Base-by-base conservation (phyloP, 2,797 vertebrate genomes). In the Orientallactaga sibirica region DNA sequence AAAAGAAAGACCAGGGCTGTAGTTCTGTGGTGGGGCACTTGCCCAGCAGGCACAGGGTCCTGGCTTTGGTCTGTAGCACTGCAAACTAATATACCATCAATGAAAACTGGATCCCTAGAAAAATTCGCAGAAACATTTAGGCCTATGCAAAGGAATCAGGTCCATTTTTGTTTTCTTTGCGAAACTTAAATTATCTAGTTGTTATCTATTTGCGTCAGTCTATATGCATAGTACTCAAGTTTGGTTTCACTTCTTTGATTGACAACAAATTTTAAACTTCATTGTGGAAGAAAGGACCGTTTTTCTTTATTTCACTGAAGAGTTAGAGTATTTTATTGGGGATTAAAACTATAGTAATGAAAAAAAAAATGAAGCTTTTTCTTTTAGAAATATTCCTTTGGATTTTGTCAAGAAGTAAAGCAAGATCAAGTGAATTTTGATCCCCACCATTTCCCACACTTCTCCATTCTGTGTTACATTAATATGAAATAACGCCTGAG, bases 301-400 rank as follows among this genome's bases (percentile, higher is more conserved):
- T 89, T 79, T n/a, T 64, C 66, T 66, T 91, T 4, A 48, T 76
- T 79, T 90, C 20, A 48, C 78, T 22, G 76, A 92, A 71, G 22
- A 86, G 33, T 68, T 43, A 41, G 43, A 75, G 8, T 83, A 7
- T 70, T 79, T 90, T 80, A 73, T 76, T 77, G 87, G 64, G 16
- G 15, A 9, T 27, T 68, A 67, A 92, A 80, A 1, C 14, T 37
- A 37, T 37, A 16, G 1, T 74, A 29, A 70, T 75, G 24, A 37
- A 37, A 37, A 2, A 37, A 2, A 93, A 66, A 93, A 85, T 37
- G 24, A 94, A 48, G 3, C 37, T 6, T 52, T 84, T 37, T 89
- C 73, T 33, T 77, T 81, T 84, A 7, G 88, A 90, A 84, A 29
- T 37, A 41, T 92, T 75, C 11, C 62, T 95, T 95, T 83, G 82